Base-by-base conservation (phyloP, 2,113 vertebrate genomes). In the Aldabrachelys gigantea region DNA sequence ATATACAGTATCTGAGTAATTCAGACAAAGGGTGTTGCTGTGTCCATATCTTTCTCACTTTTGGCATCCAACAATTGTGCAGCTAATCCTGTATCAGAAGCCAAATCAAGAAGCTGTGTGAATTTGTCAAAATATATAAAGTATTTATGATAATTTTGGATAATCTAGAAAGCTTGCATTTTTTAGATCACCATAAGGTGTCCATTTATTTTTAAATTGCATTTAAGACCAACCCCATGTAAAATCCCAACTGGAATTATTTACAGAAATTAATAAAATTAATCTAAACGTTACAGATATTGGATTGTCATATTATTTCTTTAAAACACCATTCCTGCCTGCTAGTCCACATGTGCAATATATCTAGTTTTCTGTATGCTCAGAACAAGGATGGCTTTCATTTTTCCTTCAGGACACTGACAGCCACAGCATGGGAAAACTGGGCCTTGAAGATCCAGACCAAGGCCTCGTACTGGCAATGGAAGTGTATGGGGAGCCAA, bases 121-220 rank as follows among this genome's bases (percentile, higher is more conserved):
- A 69, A 12, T 87, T 80, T 86, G 80, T 89, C 65, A 89, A 35
- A 5, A 5, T 83, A 13, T 0, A 0, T 85, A 78, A 75, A 76
- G 8, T 89, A 81, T 80, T 91, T 89, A 87, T 59, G 86, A 88
- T 92, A 89, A 88, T 91, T 75, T 83, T 91, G 86, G 80, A n/a
- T 84, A 93, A 91, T 49, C 88, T 90, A 85, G 31, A 52, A 95
- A 89, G 5, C 85, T 86, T 13, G 35, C 72, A 59, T 13, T 84
- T 96, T 81, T 19, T 53, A 75, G 88, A 17, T 27, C 16, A 76
- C n/a, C 7, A 52, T 76, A 85, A 79, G 87, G 11, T 84, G 76
- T 5, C 31, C 41, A 10, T 93, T 91, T 79, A 7, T 83, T 88
- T 94, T 59, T 86, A 80, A 80, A 25, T 82, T 80, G 80, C 62